phyloP scores from a whole-genome alignment of 35 echinoderm and acorn worm genomes.

The Hemicentrotus pulcherrimus region DNA sequence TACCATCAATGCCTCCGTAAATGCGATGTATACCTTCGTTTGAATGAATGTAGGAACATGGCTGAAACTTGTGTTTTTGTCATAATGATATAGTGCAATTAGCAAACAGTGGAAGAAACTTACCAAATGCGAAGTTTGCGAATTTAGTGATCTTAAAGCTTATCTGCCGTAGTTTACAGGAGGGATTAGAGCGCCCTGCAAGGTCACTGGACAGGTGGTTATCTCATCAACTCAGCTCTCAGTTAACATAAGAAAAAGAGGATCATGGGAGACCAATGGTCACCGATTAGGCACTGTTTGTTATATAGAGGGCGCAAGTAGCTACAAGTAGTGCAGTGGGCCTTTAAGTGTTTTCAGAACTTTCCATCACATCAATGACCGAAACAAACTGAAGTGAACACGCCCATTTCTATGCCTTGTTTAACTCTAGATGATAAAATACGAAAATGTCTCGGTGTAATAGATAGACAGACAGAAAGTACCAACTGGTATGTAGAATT shows the following conservation, averaged over 20 bases:
- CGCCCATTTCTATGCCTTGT: background rate
- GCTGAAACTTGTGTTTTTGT: background rate
- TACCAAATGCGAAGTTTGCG: background rate
- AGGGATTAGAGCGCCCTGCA: no score
- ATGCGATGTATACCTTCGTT: background rate
- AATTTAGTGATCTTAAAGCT: no score
- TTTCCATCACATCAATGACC: background rate
- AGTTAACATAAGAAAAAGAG: no score
- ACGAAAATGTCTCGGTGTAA: background rate
- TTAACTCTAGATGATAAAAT: background rate
- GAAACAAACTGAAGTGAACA: background rate
- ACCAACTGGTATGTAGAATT: no score
- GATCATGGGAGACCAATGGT: no score
- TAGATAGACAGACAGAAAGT: no score
- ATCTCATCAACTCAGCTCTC: no score
- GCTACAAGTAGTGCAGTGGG: no score
- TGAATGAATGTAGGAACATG: background rate
- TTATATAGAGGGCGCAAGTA: no score
- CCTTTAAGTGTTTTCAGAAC: background rate
- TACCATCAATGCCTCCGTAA: background rate
- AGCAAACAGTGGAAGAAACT: background rate
- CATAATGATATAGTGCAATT: background rate
- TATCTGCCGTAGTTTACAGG: no score
- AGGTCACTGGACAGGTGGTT: no score
- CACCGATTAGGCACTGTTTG: no score